Base-by-base conservation (phyloP, 1,140 invertebrate genomes). In the Phenacoccus solenopsis region DNA sequence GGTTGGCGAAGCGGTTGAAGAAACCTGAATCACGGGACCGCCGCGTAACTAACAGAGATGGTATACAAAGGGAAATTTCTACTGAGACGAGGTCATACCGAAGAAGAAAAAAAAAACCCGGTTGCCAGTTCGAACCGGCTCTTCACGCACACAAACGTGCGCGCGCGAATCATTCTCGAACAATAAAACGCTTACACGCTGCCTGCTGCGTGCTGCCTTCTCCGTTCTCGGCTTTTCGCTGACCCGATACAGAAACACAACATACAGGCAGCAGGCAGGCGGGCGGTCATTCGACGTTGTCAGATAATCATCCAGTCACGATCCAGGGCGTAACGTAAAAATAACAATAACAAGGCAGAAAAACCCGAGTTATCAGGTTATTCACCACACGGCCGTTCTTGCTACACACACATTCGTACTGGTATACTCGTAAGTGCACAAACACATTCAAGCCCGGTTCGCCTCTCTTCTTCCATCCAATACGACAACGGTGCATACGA, bases 51-150 rank as follows among this genome's bases (percentile, higher is more conserved):
- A 64, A n/a, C n/a, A n/a, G n/a, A 64, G 59, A 64, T 27, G 59
- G 25, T 64, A 64, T 64, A 64, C 25, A 64, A 64, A 64, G 59
- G 59, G 59, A 64, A 64, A 64, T 64, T 64, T 64, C 25, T 64
- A 64, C 59, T 7, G 59, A 64, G 59, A 64, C 59, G 59, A 64
- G 59, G 59, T 64, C 59, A 27, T 64, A 64, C 38, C 3, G n/a
- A n/a, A 49, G 38, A 49, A 49, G 38, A 64, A 64, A 64, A 64
- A 59, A 59, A 64, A 64, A 64, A 49, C 59, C 20, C 25, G 4
- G 59, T 64, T 64, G 59, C 59, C 59, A 27, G 59, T 20, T 64
- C 16, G 59, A 64, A 64, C 59, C 12, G 5, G 5, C 16, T 16
- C 16, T 49, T 3, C 16, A 49, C 38, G 38, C 38, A 49, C 16